These are phyloP conservation scores for Neopelma chrysocephalum DNA, from an alignment of 2,797 vertebrate species.

Conservation along the genomic window DNA sequence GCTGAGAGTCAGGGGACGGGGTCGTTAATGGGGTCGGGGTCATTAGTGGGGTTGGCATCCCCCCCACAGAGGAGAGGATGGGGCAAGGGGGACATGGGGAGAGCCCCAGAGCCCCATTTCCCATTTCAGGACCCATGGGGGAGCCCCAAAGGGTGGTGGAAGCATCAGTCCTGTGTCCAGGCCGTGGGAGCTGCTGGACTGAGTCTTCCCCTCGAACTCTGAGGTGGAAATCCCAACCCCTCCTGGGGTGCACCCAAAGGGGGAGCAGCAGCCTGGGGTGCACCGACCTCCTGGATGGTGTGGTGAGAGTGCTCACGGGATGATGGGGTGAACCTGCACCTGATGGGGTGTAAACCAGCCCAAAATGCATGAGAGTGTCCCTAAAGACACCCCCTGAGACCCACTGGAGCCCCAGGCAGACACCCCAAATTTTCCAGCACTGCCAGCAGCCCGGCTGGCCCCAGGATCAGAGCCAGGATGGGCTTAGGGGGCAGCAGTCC, in stretches of 20 bases:
- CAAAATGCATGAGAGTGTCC: background rate
- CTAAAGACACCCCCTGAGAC: background rate
- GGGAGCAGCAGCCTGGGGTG: background rate
- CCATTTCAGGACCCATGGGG: background rate
- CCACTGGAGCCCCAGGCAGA: accelerated
- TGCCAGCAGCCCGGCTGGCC: no score
- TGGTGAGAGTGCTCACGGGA: background rate
- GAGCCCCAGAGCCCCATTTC: background rate
- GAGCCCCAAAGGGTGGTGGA: background rate
- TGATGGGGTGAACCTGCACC: background rate
- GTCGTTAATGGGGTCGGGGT: accelerated
- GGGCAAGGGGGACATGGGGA: background rate
- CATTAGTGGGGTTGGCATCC: background rate
- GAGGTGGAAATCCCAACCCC: background rate
- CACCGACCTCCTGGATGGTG: background rate
- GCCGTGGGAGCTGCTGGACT: background rate
- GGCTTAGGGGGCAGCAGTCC: background rate
- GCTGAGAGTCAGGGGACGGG: accelerated
- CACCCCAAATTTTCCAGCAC: background rate
- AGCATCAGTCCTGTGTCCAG: background rate
- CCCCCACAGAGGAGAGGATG: background rate
- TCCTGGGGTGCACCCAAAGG: background rate
- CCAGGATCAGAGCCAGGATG: background rate
- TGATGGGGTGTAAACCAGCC: accelerated
- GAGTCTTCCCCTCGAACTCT: background rate